A percentile compares a stretch with the other conserved stretches of the same genome.
These are phyloP conservation scores for Samia ricini DNA, from an alignment of 1,140 invertebrate genomes.

Conservation along the genomic window DNA sequence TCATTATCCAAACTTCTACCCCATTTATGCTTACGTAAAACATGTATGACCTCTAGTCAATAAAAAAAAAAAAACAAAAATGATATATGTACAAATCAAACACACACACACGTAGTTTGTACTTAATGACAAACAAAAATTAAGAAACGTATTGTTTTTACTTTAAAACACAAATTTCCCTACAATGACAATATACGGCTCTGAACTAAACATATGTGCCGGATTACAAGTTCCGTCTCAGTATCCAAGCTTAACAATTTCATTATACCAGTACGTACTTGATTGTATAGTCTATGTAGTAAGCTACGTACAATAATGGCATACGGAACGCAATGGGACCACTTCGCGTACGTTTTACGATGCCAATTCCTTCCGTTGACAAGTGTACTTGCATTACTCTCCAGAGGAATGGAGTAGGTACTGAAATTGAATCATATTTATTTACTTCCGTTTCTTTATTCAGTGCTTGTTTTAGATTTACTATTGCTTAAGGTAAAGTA, in stretches of 20 bases:
- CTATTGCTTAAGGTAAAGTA: not conserved
- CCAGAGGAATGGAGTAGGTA: not conserved
- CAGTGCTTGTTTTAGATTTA: not conserved
- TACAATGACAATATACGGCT: too few relatives aligned
- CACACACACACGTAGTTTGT: too few relatives aligned
- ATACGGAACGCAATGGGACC: slow-evolving; percentile 1
- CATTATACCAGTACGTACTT: not conserved
- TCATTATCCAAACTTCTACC: too few relatives aligned
- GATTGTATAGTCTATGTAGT: not conserved
- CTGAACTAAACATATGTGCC: not conserved
- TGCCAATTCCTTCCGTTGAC: slow-evolving; percentile 21
- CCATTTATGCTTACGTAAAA: too few relatives aligned
- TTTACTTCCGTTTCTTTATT: not conserved
- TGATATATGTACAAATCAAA: too few relatives aligned
- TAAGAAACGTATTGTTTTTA: too few relatives aligned
- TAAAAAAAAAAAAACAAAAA: too few relatives aligned
- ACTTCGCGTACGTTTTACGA: slow-evolving; percentile 19
- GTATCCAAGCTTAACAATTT: not conserved
- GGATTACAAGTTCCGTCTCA: not conserved
- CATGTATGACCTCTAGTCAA: too few relatives aligned
- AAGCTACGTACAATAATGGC: not conserved
- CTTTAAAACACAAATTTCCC: too few relatives aligned
- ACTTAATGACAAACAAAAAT: too few relatives aligned
- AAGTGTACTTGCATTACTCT: slow-evolving; percentile 15
- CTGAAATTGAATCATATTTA: slow-evolving; percentile 18